Conservation (phyloP, 2,888 invertebrate genomes). For the Pemphredon lugubris region DNA sequence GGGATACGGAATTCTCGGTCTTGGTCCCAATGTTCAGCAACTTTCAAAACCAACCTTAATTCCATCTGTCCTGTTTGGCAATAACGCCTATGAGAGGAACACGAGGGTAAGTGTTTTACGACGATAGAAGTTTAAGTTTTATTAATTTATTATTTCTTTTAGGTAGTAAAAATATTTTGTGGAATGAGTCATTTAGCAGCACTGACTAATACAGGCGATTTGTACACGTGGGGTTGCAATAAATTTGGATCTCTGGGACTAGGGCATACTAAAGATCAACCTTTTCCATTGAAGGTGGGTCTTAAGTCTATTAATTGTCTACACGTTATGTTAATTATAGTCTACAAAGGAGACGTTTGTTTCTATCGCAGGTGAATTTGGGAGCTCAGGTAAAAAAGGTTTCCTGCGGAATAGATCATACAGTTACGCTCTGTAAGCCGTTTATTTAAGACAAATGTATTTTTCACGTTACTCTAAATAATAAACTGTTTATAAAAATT, state of each 20-base stretch:
- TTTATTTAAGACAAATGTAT: constrained; percentile 80
- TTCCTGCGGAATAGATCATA: constrained; percentile 93
- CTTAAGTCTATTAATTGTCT: not conserved
- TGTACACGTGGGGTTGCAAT: constrained; percentile 97
- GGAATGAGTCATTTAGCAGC: constrained; percentile 92
- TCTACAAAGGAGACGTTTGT: constrained; percentile 1
- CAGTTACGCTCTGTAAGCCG: constrained; percentile 88
- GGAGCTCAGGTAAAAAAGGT: constrained; percentile 89
- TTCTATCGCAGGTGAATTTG: constrained; percentile 83
- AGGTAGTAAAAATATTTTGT: constrained; percentile 84
- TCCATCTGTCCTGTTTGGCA: constrained; percentile 91
- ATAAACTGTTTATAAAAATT: constrained; percentile 38
- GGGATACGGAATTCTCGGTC: constrained; percentile 96
- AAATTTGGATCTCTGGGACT: constrained; percentile 92
- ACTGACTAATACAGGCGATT: constrained; percentile 90
- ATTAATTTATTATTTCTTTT: not conserved
- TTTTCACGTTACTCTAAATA: constrained; percentile 13
- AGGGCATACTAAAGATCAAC: constrained; percentile 90
- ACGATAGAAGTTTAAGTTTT: not conserved
- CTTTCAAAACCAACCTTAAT: constrained; percentile 87
- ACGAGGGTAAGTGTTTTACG: constrained; percentile 78
- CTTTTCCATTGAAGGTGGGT: constrained; percentile 91
- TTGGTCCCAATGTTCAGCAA: constrained; percentile 90
- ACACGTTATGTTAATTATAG: not conserved
- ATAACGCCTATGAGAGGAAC: constrained; percentile 90